A percentile compares a stretch with the other conserved stretches of the same genome.
Conservation (phyloP, 1,140 invertebrate genomes). For the Drosophila subobscura region DNA sequence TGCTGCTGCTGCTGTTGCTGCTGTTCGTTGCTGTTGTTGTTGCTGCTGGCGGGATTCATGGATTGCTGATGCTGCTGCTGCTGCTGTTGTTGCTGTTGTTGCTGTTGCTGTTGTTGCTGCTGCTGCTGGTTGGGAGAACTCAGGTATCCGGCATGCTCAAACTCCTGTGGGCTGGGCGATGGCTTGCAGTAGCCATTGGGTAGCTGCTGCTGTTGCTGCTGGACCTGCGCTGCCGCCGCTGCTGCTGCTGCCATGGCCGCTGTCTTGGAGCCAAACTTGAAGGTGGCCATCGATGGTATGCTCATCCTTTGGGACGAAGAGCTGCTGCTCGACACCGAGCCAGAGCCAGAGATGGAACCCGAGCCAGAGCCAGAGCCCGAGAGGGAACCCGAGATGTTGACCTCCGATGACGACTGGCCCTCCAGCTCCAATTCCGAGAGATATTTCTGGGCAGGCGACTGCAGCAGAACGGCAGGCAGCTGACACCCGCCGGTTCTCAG, state of each 20-base stretch:
- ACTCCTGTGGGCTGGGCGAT: constrained; percentile 76
- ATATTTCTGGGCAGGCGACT: constrained; percentile 78
- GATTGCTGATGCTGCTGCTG: constrained; percentile 47
- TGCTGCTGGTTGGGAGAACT: constrained; percentile 72
- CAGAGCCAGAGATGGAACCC: too few relatives aligned
- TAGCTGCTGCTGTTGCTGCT: constrained; percentile 47
- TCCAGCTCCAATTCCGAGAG: constrained; percentile 66
- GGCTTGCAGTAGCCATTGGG: constrained; percentile 82
- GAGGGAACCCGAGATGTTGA: too few relatives aligned
- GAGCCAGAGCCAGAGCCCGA: too few relatives aligned
- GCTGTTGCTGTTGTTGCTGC: constrained; percentile 25
- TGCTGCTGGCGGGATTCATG: constrained; percentile 58
- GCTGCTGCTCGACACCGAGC: constrained; percentile 18
- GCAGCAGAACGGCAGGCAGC: constrained; percentile 64
- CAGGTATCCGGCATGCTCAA: constrained; percentile 71
- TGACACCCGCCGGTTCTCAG: constrained; percentile 83
- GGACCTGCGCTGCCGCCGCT: constrained; percentile 11
- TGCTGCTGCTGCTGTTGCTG: constrained; percentile 40
- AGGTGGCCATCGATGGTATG: constrained; percentile 81
- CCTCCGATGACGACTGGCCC: background rate
- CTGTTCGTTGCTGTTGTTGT: constrained; percentile 34
- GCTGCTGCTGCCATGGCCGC: constrained; percentile 51
- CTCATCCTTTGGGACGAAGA: constrained; percentile 48
- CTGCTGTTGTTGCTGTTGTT: constrained; percentile 32
- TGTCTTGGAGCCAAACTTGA: constrained; percentile 74